Percentiles rank a stretch among this genome's conserved stretches.
Conservation (phyloP, 2,113 vertebrate genomes). For the Toxotes chatareus region DNA sequence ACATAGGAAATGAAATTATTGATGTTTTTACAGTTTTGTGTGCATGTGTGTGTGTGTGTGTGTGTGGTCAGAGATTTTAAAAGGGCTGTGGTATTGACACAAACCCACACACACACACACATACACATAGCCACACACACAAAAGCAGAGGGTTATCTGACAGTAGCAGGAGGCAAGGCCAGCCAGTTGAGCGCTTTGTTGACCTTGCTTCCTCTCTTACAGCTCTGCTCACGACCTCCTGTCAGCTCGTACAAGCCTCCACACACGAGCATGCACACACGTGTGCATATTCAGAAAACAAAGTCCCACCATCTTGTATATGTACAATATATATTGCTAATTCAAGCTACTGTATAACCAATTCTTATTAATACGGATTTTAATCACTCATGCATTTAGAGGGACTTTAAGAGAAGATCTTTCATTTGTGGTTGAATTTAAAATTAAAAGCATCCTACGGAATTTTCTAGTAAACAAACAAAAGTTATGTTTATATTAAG, state of each 20-base stretch:
- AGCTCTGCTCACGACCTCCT: constrained; percentile 28
- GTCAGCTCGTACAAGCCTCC: neutral
- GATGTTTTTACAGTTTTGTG: constrained; percentile 26
- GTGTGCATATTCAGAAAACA: neutral
- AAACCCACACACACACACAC: neutral
- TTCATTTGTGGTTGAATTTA: too few species aligned
- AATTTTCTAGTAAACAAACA: too few species aligned
- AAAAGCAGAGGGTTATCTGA: constrained; percentile 11
- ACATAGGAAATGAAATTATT: constrained; percentile 33
- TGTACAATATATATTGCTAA: neutral
- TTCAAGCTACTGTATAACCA: neutral
- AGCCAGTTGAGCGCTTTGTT: constrained; percentile 5
- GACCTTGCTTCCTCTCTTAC: constrained; percentile 25
- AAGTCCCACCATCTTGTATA: neutral
- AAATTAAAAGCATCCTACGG: too few species aligned
- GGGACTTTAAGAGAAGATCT: too few species aligned
- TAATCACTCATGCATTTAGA: neutral
- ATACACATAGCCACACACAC: neutral
- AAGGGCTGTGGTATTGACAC: constrained; percentile 7
- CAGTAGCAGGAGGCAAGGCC: constrained; percentile 32
- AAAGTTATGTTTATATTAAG: neutral
- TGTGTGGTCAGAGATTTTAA: constrained; percentile 14
- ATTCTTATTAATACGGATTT: neutral
- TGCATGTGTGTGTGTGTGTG: neutral
- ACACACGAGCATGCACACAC: neutral